phyloP scores from a whole-genome alignment of 1,140 invertebrate species.

The Papilio polyxenes region DNA sequence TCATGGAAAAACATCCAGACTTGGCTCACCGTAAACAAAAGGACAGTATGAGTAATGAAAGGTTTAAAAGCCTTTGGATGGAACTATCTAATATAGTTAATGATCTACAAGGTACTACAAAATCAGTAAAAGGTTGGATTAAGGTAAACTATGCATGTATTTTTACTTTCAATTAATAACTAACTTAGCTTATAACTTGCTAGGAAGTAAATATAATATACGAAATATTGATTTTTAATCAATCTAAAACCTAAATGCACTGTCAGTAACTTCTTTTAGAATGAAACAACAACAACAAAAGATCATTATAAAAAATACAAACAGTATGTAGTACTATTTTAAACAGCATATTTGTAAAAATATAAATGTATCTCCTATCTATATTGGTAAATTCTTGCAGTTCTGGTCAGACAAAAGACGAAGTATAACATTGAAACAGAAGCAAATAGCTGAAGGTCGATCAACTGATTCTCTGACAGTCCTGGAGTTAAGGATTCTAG shows the following conservation, averaged over 20 bases:
- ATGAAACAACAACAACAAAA: too few species aligned
- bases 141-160: constrained; percentile 49
- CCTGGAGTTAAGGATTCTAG: constrained; percentile 59
- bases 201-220: too few species aligned
- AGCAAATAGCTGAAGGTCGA: constrained; percentile 60
- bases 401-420: constrained; percentile 67
- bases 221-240: too few species aligned
- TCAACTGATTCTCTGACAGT: constrained; percentile 47
- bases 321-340: too few species aligned
- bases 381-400: constrained; percentile 47
- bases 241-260: too few species aligned
- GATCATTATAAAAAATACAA: too few species aligned
- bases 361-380: not conserved
- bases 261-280: too few species aligned
- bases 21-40: constrained; percentile 56
- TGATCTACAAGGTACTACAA: constrained; percentile 57
- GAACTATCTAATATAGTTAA: constrained; percentile 59
- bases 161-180: not conserved
- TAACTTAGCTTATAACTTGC: too few species aligned
- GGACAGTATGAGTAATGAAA: constrained; percentile 52
- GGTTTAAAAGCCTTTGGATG: constrained; percentile 58
- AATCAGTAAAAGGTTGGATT: constrained; percentile 65
- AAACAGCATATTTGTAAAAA: not conserved
- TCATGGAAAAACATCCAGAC: constrained; percentile 64
- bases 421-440: constrained; percentile 58